Percentiles rank a stretch among this genome's conserved stretches.
Evolutionary conservation across 1,140 invertebrate species (phyloP).

Genomic region (Pseudoatta argentina): DNA sequence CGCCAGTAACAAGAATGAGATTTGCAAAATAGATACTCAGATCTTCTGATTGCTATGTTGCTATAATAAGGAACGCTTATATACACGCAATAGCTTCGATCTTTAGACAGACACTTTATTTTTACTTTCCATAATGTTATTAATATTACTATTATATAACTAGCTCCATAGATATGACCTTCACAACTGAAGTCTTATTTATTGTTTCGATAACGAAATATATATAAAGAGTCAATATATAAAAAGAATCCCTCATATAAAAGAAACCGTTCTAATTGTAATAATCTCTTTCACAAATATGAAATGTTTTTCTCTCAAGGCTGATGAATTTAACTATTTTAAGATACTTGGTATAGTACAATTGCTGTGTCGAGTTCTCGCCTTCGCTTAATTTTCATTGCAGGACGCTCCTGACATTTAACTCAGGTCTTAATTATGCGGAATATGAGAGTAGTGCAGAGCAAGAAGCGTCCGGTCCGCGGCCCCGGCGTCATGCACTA

Average conservation of each 20-base stretch:
- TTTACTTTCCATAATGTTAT: slow-evolving; percentile 5
- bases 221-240: not conserved
- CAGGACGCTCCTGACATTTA: slow-evolving; percentile 31
- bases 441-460: slow-evolving; percentile 28
- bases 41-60: not conserved
- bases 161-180: not conserved
- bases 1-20: not conserved
- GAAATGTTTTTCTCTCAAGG: not conserved
- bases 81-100: not conserved
- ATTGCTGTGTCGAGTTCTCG: not conserved
- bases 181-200: not conserved
- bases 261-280: not conserved
- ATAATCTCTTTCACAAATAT: not conserved
- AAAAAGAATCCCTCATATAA: not conserved
- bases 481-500: slow-evolving; percentile 22
- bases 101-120: not conserved
- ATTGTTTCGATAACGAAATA: not conserved
- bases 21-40: slow-evolving; percentile 6
- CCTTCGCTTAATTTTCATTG: slow-evolving; percentile 4
- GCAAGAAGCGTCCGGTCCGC: slow-evolving; percentile 33
- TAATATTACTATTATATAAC: slow-evolving; percentile 11
- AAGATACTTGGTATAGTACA: not conserved
- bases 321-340: not conserved
- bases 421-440: slow-evolving; percentile 26
- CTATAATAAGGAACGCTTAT: not conserved